Evolutionary conservation across 2,797 vertebrate species (phyloP).

Genomic region (Chaenodraco wilsoni): DNA sequence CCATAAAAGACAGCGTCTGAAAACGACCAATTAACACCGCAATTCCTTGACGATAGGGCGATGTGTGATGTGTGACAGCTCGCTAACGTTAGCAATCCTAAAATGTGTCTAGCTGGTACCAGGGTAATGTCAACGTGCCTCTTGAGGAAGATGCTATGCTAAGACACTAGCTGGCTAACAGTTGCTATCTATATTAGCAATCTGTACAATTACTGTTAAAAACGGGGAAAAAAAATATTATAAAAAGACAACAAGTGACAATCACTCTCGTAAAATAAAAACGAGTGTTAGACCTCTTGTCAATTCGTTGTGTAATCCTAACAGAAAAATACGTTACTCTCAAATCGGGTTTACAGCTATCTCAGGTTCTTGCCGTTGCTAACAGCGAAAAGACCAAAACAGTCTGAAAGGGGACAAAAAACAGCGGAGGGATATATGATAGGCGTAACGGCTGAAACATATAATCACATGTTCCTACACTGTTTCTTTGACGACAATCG

Average conservation of each 20-base stretch:
- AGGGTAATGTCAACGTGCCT: slow-evolving; percentile 74
- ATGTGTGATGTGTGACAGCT: slow-evolving; percentile 65
- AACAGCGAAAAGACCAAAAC: slow-evolving; percentile 93
- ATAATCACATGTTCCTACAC: slow-evolving; percentile 2
- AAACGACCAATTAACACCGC: slow-evolving; percentile 70
- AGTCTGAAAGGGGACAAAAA: slow-evolving; percentile 90
- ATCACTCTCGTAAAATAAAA: slow-evolving; percentile 61
- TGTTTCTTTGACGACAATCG: neutral
- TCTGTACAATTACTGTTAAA: slow-evolving; percentile 78
- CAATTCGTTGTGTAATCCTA: slow-evolving; percentile 63
- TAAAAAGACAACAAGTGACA: slow-evolving; percentile 73
- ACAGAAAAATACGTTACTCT: slow-evolving; percentile 68
- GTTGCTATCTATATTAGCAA: slow-evolving; percentile 75
- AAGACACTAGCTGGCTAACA: slow-evolving; percentile 66
- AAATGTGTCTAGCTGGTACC: slow-evolving; percentile 54
- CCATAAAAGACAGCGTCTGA: slow-evolving; percentile 88
- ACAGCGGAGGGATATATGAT: slow-evolving; percentile 87
- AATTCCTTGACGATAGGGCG: slow-evolving; percentile 52
- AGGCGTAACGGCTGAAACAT: slow-evolving; percentile 63
- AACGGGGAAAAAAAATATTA: slow-evolving; percentile 64
- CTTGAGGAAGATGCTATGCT: slow-evolving; percentile 69
- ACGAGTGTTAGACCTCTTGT: slow-evolving; percentile 65
- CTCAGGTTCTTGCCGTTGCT: slow-evolving; percentile 86
- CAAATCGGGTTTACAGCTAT: slow-evolving; percentile 77
- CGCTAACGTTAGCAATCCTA: slow-evolving; percentile 58